Evolutionary conservation across 2,888 invertebrate genomes (phyloP).

Genomic region (Nomada hirtipes): DNA sequence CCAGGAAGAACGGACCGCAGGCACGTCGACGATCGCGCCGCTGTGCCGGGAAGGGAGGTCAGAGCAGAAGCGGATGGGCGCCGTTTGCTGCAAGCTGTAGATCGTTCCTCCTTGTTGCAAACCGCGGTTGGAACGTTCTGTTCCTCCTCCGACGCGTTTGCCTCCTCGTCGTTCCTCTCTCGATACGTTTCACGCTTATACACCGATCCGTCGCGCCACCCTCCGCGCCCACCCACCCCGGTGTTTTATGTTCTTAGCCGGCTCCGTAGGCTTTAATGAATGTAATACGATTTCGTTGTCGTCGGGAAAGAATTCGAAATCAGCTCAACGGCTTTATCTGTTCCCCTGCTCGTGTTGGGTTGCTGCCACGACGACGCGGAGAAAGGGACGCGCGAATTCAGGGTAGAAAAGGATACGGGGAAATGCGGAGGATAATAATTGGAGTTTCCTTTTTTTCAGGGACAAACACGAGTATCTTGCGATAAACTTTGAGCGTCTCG

Average conservation of each 20-base stretch:
- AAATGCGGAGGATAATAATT: conserved; percentile 11
- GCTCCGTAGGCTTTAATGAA: conserved; percentile 56
- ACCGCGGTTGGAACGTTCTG: conserved; percentile 36
- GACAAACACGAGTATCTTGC: background rate
- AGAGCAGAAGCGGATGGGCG: conserved; percentile 26
- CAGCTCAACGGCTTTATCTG: conserved; percentile 56
- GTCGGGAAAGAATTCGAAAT: conserved; percentile 61
- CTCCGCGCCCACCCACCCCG: background rate
- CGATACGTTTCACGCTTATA: conserved; percentile 29
- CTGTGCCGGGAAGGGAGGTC: conserved; percentile 19
- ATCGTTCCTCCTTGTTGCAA: conserved; percentile 59
- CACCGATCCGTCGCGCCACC: conserved; percentile 2
- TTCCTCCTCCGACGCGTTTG: conserved; percentile 4
- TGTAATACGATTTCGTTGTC: conserved; percentile 62
- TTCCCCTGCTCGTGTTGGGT: conserved; percentile 16
- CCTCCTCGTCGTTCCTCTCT: background rate
- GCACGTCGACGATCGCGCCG: conserved; percentile 54
- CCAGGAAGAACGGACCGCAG: conserved; percentile 60
- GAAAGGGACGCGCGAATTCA: background rate
- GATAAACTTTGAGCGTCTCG: background rate
- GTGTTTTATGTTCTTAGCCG: conserved; percentile 48
- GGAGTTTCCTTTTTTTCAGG: background rate
- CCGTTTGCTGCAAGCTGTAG: conserved; percentile 39
- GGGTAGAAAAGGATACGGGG: background rate
- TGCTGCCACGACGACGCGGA: background rate